phyloP scores from a whole-genome alignment of 2,888 invertebrate species.

The Clunio marinus region DNA sequence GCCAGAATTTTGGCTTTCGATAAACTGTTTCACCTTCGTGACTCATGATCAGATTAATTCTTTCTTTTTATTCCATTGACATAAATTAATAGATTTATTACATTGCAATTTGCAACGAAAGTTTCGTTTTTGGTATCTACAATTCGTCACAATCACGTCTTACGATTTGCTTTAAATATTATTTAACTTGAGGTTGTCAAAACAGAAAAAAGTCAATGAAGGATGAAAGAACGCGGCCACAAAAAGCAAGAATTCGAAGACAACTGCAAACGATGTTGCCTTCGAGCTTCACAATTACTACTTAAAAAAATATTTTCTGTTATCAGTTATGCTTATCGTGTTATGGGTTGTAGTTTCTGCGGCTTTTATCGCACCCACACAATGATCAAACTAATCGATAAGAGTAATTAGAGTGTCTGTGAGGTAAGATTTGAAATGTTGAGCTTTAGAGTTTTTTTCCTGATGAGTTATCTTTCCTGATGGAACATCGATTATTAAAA shows the following conservation, averaged over 20 bases:
- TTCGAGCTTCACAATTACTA: no score
- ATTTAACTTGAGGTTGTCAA: no score
- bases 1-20: constrained; percentile 21
- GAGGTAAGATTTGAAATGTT: no score
- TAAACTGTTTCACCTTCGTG: constrained; percentile 8
- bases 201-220: no score
- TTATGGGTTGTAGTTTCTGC: neutral
- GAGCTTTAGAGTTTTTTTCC: no score
- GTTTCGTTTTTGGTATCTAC: no score
- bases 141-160: no score
- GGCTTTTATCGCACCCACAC: neutral
- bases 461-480: no score
- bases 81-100: neutral
- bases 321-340: neutral
- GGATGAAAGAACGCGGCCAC: neutral
- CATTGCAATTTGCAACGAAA: neutral
- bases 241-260: neutral
- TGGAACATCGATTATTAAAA: no score
- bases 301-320: no score
- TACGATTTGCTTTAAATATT: no score
- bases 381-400: neutral
- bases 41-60: neutral
- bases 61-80: neutral
- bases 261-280: neutral
- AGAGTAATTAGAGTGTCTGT: neutral